Percentiles rank a stretch among this genome's conserved stretches.
These are phyloP conservation scores for Helogale parvula DNA, from an alignment of 2,113 vertebrate species.

Conservation along the genomic window DNA sequence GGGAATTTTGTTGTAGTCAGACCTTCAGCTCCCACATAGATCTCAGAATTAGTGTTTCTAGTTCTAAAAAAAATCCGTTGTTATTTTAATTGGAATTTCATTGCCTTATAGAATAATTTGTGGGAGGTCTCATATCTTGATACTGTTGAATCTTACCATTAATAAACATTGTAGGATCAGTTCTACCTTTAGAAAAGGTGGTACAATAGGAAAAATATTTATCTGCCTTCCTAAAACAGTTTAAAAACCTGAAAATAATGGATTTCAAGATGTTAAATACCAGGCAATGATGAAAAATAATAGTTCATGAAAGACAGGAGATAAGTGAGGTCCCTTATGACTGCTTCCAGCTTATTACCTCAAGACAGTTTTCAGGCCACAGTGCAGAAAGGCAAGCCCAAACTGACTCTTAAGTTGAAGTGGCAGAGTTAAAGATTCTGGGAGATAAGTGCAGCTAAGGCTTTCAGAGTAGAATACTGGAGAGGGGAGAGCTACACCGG, in stretches of 20 bases:
- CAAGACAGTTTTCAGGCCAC: background rate
- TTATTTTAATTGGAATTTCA: background rate
- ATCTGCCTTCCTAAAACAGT: background rate
- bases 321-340: background rate
- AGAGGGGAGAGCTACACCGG: background rate
- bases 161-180: background rate
- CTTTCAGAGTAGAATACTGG: background rate
- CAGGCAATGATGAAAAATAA: background rate
- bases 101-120: background rate
- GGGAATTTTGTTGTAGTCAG: background rate
- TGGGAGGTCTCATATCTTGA: background rate
- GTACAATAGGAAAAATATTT: background rate
- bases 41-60: background rate
- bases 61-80: background rate
- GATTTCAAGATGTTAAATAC: background rate
- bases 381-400: background rate
- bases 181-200: background rate
- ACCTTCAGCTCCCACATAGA: background rate
- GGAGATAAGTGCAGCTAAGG: background rate
- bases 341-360: background rate
- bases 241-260: background rate
- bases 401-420: background rate
- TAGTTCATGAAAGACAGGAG: background rate
- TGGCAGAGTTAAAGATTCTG: background rate
- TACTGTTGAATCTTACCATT: background rate